Conservation (phyloP, 2,888 invertebrate genomes). For the Gymnosoma rotundatum region DNA sequence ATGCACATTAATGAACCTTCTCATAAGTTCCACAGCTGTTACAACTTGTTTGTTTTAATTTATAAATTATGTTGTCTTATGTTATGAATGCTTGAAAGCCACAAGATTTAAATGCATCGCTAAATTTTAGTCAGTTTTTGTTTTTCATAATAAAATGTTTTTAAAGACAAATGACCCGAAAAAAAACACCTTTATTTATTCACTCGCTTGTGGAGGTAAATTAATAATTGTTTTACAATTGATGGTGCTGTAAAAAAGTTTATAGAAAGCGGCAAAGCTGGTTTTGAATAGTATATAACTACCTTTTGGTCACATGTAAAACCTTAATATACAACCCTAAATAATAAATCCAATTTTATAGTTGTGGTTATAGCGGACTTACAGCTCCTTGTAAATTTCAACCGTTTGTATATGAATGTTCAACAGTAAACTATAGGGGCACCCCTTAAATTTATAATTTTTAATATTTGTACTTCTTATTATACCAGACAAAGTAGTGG, state of each 20-base stretch:
- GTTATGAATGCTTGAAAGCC: not conserved
- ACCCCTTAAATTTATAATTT: no score
- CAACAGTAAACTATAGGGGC: no score
- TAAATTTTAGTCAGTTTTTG: not conserved
- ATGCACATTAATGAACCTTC: not conserved
- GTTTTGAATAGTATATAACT: not conserved
- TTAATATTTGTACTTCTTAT: no score
- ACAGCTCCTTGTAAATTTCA: no score
- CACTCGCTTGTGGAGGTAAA: not conserved
- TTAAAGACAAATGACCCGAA: conserved; percentile 5
- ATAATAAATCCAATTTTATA: no score
- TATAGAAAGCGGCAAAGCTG: not conserved
- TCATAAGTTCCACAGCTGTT: not conserved
- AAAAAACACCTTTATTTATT: not conserved
- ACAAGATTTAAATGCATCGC: not conserved
- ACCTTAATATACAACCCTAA: no score
- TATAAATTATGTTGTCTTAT: not conserved
- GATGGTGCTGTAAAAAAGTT: not conserved
- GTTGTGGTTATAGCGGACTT: no score
- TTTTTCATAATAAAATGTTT: not conserved
- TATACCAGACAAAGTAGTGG: no score
- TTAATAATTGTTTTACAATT: not conserved
- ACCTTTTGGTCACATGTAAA: no score
- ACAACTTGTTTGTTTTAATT: conserved; percentile 6
- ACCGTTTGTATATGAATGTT: no score